These are phyloP conservation scores for Helicoverpa zea DNA, from an alignment of 1,140 invertebrate species.

Conservation along the genomic window DNA sequence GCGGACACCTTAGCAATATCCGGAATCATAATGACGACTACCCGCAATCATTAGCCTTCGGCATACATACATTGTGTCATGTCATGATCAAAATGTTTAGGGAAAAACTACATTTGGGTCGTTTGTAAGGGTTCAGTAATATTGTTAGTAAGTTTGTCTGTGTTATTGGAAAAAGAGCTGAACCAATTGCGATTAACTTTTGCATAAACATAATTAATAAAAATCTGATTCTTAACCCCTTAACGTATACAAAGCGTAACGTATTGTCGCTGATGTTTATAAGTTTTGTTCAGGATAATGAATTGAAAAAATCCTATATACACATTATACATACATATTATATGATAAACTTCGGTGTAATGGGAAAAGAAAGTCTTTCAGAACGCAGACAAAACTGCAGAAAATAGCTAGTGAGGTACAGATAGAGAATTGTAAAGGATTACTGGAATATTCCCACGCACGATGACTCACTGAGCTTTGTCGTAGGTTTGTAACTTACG, in stretches of 20 bases:
- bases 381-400: too few species aligned
- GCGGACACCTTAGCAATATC: slow-evolving; percentile 19
- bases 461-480: slow-evolving; percentile 14
- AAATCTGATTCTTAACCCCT: too few species aligned
- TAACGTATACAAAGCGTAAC: too few species aligned
- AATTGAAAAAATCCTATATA: too few species aligned
- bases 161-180: too few species aligned
- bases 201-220: too few species aligned
- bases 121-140: background rate
- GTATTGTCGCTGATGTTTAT: too few species aligned
- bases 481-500: slow-evolving; percentile 17
- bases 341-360: too few species aligned
- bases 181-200: too few species aligned
- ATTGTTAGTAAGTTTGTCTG: background rate
- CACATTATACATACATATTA: too few species aligned
- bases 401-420: background rate
- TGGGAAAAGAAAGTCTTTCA: too few species aligned
- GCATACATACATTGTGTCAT: slow-evolving; percentile 9
- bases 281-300: too few species aligned
- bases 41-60: slow-evolving; percentile 6
- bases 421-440: background rate
- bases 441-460: slow-evolving; percentile 25
- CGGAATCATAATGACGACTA: slow-evolving; percentile 30
- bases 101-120: background rate
- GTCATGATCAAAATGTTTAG: background rate